Percentiles rank a stretch among this genome's conserved stretches.
phyloP scores from a whole-genome alignment of 2,113 vertebrate species.

The Oplegnathus fasciatus region DNA sequence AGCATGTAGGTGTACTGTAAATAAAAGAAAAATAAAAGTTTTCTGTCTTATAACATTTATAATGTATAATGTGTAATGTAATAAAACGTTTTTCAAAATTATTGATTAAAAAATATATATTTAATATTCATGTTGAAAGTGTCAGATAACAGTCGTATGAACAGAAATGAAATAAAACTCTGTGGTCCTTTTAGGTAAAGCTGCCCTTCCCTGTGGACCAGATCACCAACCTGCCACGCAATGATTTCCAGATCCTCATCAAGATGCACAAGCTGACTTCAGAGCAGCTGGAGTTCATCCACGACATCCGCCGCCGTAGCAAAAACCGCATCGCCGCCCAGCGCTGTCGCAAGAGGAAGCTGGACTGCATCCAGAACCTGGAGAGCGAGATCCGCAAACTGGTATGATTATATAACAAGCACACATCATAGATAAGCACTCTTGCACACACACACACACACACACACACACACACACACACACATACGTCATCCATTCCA shows the following conservation, averaged over 20 bases:
- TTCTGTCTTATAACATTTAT: too few relatives aligned
- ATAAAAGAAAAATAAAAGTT: too few relatives aligned
- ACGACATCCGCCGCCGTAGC: constrained; percentile 93
- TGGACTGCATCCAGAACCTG: constrained; percentile 97
- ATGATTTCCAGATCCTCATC: constrained; percentile 98
- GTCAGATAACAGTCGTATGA: too few relatives aligned
- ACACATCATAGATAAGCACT: neutral
- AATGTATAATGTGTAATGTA: too few relatives aligned
- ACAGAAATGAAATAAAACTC: neutral
- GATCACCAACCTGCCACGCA: constrained; percentile 96
- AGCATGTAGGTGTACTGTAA: too few relatives aligned
- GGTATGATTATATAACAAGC: constrained; percentile 71
- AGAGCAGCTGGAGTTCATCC: constrained; percentile 96
- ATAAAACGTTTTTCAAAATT: too few relatives aligned
- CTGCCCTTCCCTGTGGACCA: constrained; percentile 97
- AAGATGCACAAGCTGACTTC: constrained; percentile 98
- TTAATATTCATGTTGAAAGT: too few relatives aligned
- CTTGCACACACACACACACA: neutral
- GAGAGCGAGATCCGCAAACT: constrained; percentile 96
- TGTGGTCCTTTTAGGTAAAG: constrained; percentile 87
- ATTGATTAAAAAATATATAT: too few relatives aligned
- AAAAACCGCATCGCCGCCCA: constrained; percentile 97
- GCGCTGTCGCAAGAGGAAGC: constrained; percentile 96
- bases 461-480: neutral
- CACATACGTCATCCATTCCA: neutral